Base-by-base conservation (phyloP, 2,797 vertebrate genomes). In the Sciurus vulgaris region DNA sequence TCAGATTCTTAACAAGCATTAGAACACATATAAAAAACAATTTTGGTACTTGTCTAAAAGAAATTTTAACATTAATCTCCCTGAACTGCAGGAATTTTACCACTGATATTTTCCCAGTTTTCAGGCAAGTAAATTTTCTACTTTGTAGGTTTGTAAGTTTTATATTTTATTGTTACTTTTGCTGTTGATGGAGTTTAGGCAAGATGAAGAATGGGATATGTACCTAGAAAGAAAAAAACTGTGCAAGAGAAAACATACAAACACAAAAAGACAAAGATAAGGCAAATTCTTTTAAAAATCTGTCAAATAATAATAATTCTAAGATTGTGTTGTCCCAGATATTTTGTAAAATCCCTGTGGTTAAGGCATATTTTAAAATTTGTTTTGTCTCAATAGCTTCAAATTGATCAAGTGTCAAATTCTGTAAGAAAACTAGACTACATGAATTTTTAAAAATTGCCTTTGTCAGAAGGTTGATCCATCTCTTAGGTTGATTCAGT, bases 71-170 rank as follows among this genome's bases (percentile, higher is more conserved):
- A 70, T 67, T 82, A 91, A 79, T 26, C 3, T 67, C 28, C 91
- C 18, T 76, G 35, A 93, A 44, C 47, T 72, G 6, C 0, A 61
- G 5, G 18, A 13, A 17, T 89, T 44, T 89, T 54, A 49, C 7
- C 91, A 10, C 2, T 74, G 83, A 77, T 69, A 84, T 28, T 33
- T 15, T 87, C 13, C 18, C 41, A 56, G 3, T 63, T 87, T 61
- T 61, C n/a, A 92, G 28, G 22, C 28, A 81, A 92, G 65, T 65
- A 67, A 93, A 89, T 79, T 76, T 73, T 69, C 41, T 95, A 44
- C 13, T 51, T 86, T 51, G 5, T 20, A 33, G 59, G 81, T 44
- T 82, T 82, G 10, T 69, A 30, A 14, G 28, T 82, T 87, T 88
- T 86, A 86, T 0, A 38, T 7, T 5, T 95, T 54, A 15, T 49